Conservation (phyloP, 2,888 invertebrate genomes). For the Ligdia adustata region DNA sequence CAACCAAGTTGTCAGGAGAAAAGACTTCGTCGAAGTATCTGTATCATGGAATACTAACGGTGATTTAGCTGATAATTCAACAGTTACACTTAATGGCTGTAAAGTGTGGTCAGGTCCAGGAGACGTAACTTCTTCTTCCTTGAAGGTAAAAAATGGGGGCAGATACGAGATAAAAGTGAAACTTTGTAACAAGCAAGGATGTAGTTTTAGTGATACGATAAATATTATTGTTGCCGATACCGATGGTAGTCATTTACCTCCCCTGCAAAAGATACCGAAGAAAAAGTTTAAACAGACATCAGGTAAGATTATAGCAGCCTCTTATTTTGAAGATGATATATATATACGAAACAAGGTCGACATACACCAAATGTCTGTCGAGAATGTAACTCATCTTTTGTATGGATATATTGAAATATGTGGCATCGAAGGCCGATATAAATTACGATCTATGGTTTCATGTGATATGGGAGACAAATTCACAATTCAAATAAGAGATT, state of each 20-base stretch:
- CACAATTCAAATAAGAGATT: constrained; percentile 68
- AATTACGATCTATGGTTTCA: no score
- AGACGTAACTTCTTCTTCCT: constrained; percentile 63
- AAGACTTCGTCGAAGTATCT: constrained; percentile 70
- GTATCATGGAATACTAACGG: constrained; percentile 78
- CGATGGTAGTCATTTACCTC: constrained; percentile 77
- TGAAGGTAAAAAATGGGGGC: constrained; percentile 75
- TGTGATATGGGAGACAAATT: no score
- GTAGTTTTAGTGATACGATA: constrained; percentile 65
- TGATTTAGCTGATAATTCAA: constrained; percentile 64
- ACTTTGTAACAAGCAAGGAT: constrained; percentile 73
- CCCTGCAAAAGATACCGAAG: constrained; percentile 65
- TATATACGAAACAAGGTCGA: constrained; percentile 75
- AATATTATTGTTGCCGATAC: constrained; percentile 77
- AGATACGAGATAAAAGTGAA: constrained; percentile 72
- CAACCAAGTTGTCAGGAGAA: constrained; percentile 71
- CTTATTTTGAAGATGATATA: constrained; percentile 75
- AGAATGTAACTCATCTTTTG: constrained; percentile 73
- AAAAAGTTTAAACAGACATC: constrained; percentile 77
- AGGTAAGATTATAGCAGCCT: constrained; percentile 74
- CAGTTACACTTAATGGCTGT: constrained; percentile 62
- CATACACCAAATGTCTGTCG: constrained; percentile 70
- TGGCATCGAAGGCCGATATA: constrained; percentile 76
- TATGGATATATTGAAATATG: constrained; percentile 79
- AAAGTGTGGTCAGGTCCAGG: constrained; percentile 69